Percentiles rank a stretch among this genome's conserved stretches.
Evolutionary conservation across 2,797 vertebrate genomes (phyloP).

Genomic region (Botia almorhae): DNA sequence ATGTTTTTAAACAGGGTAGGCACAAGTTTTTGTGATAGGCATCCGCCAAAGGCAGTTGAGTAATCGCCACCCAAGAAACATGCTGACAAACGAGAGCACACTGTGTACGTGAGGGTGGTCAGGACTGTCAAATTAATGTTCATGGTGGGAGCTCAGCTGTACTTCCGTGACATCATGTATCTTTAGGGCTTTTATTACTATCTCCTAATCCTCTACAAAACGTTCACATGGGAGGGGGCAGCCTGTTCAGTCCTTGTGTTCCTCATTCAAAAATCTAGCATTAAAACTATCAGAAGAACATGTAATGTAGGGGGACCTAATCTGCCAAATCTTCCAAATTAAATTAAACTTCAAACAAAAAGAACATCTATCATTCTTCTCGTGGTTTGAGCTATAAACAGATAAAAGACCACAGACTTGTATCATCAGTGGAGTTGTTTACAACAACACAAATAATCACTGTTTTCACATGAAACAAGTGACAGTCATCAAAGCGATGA

Average conservation of each 20-base stretch:
- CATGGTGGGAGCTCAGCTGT: conserved; percentile 40
- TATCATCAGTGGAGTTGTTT: conserved; percentile 27
- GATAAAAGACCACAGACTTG: conserved; percentile 45
- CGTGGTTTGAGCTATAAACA: conserved; percentile 39
- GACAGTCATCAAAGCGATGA: conserved; percentile 1
- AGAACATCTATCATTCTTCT: conserved; percentile 32
- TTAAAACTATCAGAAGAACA: conserved; percentile 5
- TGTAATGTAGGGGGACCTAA: conserved; percentile 17
- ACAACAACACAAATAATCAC: neutral
- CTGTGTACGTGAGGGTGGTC: conserved; percentile 9
- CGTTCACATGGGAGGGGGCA: conserved; percentile 36
- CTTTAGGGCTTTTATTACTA: conserved; percentile 41
- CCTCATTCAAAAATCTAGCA: conserved; percentile 18
- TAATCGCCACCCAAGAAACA: conserved; percentile 31
- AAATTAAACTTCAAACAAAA: conserved; percentile 37
- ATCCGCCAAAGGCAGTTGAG: conserved; percentile 24
- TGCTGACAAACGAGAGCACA: neutral
- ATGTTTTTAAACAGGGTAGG: conserved; percentile 13
- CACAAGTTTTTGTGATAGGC: neutral
- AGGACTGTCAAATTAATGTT: conserved; percentile 12
- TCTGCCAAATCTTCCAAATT: conserved; percentile 19
- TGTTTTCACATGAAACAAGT: neutral
- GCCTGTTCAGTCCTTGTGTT: conserved; percentile 25
- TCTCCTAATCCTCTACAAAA: conserved; percentile 44
- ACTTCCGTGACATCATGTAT: conserved; percentile 51